phyloP scores from a whole-genome alignment of 30 jellyfish, hydroid and myxozoan species.

The Mastigias papua region DNA sequence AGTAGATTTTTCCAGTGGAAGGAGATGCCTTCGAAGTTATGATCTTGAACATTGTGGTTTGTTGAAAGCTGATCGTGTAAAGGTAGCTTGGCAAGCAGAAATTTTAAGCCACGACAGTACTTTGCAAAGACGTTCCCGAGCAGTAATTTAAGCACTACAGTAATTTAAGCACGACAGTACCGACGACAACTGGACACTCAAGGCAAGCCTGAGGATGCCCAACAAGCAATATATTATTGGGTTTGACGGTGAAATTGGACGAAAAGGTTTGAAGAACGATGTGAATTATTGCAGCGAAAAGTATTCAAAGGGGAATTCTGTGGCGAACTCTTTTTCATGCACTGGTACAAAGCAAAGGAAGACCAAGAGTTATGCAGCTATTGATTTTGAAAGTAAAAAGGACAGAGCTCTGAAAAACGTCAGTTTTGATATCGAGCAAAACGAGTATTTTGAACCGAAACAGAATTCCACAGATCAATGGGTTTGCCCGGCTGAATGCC shows the following conservation, averaged over 20 bases:
- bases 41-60: too few species aligned
- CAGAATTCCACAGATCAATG: constrained; percentile 3
- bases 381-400: neutral
- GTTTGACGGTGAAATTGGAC: neutral
- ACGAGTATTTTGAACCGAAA: constrained; percentile 37
- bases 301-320: neutral
- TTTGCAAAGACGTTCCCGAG: too few species aligned
- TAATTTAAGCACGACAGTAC: too few species aligned
- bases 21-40: neutral
- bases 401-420: constrained; percentile 10
- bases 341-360: neutral
- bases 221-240: neutral
- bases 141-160: too few species aligned
- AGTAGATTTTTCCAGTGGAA: neutral
- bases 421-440: constrained; percentile 27
- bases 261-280: neutral
- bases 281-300: neutral
- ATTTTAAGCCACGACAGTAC: too few species aligned
- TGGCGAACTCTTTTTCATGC: constrained; percentile 9
- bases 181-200: too few species aligned
- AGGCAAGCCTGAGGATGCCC: too few species aligned
- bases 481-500: constrained; percentile 10
- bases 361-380: neutral
- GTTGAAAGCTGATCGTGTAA: too few species aligned
- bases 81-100: too few species aligned